Percentiles rank a stretch among this genome's conserved stretches.
Conservation (phyloP, 2,113 vertebrate species). For the Microtus pennsylvanicus region DNA sequence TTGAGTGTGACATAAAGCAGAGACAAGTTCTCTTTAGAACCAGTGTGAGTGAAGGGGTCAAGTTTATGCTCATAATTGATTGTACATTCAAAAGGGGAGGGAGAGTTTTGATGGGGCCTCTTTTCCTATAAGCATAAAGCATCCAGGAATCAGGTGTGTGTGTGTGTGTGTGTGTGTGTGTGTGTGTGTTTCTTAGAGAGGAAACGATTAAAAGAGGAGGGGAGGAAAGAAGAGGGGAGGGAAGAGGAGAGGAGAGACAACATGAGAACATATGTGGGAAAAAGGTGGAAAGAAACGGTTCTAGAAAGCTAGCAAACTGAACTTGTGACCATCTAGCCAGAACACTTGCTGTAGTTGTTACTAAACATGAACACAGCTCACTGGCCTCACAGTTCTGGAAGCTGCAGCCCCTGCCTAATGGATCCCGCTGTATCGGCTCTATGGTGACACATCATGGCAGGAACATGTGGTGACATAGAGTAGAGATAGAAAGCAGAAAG, state of each 20-base stretch:
- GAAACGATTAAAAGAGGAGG: not conserved
- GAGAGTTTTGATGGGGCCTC: not conserved
- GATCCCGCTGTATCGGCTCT: too few relatives aligned
- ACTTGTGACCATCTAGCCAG: too few relatives aligned
- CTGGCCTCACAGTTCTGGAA: not conserved
- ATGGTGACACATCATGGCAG: too few relatives aligned
- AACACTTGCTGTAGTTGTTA: not conserved
- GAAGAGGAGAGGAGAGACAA: not conserved
- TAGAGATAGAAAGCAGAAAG: not conserved
- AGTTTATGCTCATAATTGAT: not conserved
- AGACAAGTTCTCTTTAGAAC: not conserved
- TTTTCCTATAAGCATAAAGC: not conserved
- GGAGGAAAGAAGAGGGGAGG: not conserved
- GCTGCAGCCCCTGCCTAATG: not conserved
- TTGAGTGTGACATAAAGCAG: not conserved
- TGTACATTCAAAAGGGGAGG: not conserved
- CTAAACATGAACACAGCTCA: too few relatives aligned
- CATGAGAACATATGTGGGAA: too few relatives aligned
- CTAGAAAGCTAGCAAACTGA: too few relatives aligned
- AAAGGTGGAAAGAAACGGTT: fast-evolving
- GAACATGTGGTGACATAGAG: too few relatives aligned
- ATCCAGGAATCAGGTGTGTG: not conserved
- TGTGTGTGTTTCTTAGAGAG: not conserved
- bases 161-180: not conserved
- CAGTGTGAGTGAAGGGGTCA: not conserved